Percentiles rank a stretch among this genome's conserved stretches.
Conservation (phyloP, 2,113 vertebrate genomes). For the Glaucidium brasilianum region DNA sequence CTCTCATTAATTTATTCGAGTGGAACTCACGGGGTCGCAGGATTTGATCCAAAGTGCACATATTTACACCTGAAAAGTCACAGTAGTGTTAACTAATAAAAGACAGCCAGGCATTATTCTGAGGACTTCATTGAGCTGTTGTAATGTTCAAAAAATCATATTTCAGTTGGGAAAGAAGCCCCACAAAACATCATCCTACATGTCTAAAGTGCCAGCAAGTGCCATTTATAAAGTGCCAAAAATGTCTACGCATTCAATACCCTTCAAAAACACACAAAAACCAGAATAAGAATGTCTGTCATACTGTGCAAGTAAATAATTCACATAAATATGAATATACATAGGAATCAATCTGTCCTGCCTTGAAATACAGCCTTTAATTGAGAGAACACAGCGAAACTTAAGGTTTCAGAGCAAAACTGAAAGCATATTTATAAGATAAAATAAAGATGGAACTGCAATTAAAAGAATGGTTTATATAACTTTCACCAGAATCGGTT, state of each 20-base stretch:
- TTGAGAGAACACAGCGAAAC: background rate
- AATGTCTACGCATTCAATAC: conserved; percentile 2
- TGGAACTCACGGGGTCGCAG: background rate
- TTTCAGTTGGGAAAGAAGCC: background rate
- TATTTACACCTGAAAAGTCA: background rate
- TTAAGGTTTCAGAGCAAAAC: background rate
- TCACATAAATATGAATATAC: conserved; percentile 18
- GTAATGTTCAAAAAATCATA: background rate
- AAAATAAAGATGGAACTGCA: background rate
- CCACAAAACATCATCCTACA: conserved; percentile 3
- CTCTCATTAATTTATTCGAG: background rate
- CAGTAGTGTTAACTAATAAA: background rate
- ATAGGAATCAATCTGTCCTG: conserved; percentile 30
- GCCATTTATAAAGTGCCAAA: conserved; percentile 33
- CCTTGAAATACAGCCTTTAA: conserved; percentile 9
- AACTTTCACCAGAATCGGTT: background rate
- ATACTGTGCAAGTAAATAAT: background rate
- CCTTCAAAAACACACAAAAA: conserved; percentile 26
- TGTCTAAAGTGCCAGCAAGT: conserved; percentile 1
- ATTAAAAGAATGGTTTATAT: background rate
- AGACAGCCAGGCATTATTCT: background rate
- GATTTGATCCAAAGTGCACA: background rate
- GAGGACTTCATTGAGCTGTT: background rate
- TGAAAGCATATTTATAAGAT: background rate
- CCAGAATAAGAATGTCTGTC: background rate